phyloP scores from a whole-genome alignment of 2,113 vertebrate species.

The Cercocebus atys region DNA sequence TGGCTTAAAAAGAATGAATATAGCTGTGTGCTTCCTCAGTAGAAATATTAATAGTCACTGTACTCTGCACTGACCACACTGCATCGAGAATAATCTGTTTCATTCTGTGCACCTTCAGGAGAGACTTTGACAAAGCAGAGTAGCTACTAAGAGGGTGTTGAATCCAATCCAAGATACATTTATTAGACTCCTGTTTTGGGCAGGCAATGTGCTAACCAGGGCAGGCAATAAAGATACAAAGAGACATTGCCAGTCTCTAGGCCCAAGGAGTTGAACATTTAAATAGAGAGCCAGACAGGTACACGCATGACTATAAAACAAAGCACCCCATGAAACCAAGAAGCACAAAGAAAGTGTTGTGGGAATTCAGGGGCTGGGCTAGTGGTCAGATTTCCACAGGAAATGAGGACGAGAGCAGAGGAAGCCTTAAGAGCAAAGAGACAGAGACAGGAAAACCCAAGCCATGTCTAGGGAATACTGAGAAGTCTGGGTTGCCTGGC shows the following conservation, averaged over 20 bases:
- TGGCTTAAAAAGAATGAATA: constrained; percentile 17
- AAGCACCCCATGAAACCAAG: neutral
- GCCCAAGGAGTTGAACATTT: neutral
- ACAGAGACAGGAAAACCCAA: constrained; percentile 7
- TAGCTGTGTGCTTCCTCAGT: neutral
- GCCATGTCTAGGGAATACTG: neutral
- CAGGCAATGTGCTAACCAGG: neutral
- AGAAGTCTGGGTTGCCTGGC: neutral
- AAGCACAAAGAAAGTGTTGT: constrained; percentile 19
- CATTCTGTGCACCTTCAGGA: neutral
- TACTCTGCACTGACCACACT: neutral
- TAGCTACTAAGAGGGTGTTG: constrained; percentile 1
- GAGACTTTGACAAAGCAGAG: constrained; percentile 35
- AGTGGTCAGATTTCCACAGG: neutral
- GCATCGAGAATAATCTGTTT: neutral
- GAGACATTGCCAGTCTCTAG: neutral
- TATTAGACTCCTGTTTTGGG: neutral
- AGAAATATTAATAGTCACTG: constrained; percentile 41
- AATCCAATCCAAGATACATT: constrained; percentile 35
- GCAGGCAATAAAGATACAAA: neutral
- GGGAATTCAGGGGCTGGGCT: neutral
- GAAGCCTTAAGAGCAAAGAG: constrained; percentile 39
- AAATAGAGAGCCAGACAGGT: neutral
- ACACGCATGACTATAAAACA: neutral
- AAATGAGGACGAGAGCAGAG: neutral